Evolutionary conservation across 2,888 invertebrate species (phyloP).

Genomic region (Diarsia brunnea): DNA sequence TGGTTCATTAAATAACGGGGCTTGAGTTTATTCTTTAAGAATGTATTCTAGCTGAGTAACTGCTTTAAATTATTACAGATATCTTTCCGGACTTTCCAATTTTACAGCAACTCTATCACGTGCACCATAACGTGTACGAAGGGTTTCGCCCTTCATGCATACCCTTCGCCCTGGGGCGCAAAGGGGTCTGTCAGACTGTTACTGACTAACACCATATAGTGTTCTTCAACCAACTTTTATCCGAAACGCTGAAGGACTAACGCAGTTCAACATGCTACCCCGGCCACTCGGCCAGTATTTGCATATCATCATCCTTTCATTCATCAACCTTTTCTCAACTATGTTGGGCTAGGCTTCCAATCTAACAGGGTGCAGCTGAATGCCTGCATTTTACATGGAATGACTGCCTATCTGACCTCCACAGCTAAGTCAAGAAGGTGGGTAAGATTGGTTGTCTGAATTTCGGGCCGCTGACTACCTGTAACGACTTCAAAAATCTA

Average conservation of each 20-base stretch:
- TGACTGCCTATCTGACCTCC: too few relatives aligned
- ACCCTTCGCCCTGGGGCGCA: background rate
- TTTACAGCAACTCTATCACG: background rate
- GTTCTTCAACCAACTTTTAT: background rate
- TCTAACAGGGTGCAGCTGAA: too few relatives aligned
- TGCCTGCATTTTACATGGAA: too few relatives aligned
- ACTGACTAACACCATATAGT: background rate
- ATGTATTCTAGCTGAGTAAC: background rate
- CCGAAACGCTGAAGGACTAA: background rate
- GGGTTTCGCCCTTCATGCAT: background rate
- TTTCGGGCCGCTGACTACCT: too few relatives aligned
- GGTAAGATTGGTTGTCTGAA: too few relatives aligned
- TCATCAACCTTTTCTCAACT: too few relatives aligned
- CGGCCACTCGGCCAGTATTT: too few relatives aligned
- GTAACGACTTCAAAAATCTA: too few relatives aligned
- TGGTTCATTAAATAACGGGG: constrained; percentile 19
- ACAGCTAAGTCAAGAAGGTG: too few relatives aligned
- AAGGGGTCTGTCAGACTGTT: background rate
- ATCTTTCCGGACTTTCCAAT: background rate
- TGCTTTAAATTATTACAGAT: constrained; percentile 5
- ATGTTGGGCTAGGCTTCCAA: too few relatives aligned
- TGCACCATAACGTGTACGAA: background rate
- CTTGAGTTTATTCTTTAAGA: background rate
- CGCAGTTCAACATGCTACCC: too few relatives aligned
- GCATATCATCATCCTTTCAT: too few relatives aligned